Evolutionary conservation across 2,113 vertebrate genomes (phyloP).

Genomic region (Peromyscus polionotus): DNA sequence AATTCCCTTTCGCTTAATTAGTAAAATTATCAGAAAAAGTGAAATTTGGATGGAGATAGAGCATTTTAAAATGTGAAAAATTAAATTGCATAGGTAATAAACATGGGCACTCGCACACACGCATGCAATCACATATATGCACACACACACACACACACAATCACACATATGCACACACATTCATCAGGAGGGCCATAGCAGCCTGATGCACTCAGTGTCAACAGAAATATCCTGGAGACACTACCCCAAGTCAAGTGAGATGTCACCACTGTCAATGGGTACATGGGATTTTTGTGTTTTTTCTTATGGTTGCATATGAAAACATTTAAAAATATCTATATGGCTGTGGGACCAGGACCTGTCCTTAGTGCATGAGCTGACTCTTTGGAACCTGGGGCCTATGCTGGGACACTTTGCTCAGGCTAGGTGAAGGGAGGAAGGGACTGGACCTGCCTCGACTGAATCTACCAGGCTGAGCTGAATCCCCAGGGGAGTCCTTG

Average conservation of each 20-base stretch:
- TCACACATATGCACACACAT: no score
- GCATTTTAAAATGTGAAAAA: slow-evolving; percentile 21
- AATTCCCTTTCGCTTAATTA: slow-evolving; percentile 51
- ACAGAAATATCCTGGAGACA: background rate
- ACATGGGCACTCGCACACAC: background rate
- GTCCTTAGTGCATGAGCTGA: no score
- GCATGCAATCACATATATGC: no score
- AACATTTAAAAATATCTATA: background rate
- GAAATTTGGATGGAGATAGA: slow-evolving; percentile 22
- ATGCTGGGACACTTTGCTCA: no score
- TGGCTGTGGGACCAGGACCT: no score
- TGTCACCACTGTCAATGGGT: rapidly evolving
- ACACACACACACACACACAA: no score
- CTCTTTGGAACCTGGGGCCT: no score
- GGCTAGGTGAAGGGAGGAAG: no score
- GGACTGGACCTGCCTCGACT: no score
- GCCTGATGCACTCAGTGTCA: background rate
- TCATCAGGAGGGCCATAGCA: background rate
- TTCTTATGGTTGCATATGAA: background rate
- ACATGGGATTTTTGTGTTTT: background rate
- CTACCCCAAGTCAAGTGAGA: rapidly evolving
- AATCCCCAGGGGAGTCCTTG: no score
- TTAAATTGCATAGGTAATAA: background rate
- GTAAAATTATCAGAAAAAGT: slow-evolving; percentile 40
- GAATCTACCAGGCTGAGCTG: no score